Conservation (phyloP, 2,888 invertebrate species). For the Sphecodes monilicornis region DNA sequence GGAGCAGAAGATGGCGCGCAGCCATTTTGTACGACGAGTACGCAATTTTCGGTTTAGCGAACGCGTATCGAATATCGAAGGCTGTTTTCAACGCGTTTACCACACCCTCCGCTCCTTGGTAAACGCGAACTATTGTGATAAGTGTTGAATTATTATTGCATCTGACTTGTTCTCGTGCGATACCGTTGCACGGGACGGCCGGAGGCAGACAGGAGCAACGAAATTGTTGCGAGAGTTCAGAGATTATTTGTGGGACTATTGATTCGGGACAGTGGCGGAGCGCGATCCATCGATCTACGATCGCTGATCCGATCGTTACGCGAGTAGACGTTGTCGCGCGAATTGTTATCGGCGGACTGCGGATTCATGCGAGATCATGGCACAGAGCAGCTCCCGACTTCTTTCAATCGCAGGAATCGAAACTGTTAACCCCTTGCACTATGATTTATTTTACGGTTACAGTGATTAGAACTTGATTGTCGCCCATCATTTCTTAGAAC, state of each 20-base stretch:
- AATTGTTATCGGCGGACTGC: constrained; percentile 25
- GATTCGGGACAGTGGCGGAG: constrained; percentile 42
- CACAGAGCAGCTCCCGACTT: background rate
- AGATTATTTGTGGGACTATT: constrained; percentile 17
- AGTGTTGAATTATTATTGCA: constrained; percentile 45
- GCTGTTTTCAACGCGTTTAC: constrained; percentile 45
- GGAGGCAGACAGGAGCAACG: constrained; percentile 20
- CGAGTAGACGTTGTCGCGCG: constrained; percentile 10
- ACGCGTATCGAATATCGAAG: constrained; percentile 14
- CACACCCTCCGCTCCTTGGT: constrained; percentile 13
- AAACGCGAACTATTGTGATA: constrained; percentile 54
- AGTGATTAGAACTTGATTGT: too few species aligned
- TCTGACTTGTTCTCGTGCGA: constrained; percentile 2
- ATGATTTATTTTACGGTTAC: too few species aligned
- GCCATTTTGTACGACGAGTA: background rate
- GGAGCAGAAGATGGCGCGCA: background rate
- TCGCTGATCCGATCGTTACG: background rate
- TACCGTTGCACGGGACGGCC: background rate
- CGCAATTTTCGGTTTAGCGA: constrained; percentile 13
- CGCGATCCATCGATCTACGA: background rate
- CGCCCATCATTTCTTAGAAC: too few species aligned
- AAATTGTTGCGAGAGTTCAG: constrained; percentile 24
- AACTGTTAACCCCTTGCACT: too few species aligned
- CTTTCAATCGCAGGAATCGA: too few species aligned
- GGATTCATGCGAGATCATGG: background rate